These are phyloP conservation scores for Nettapus auritus DNA, from an alignment of 2,113 vertebrate species.

Conservation along the genomic window DNA sequence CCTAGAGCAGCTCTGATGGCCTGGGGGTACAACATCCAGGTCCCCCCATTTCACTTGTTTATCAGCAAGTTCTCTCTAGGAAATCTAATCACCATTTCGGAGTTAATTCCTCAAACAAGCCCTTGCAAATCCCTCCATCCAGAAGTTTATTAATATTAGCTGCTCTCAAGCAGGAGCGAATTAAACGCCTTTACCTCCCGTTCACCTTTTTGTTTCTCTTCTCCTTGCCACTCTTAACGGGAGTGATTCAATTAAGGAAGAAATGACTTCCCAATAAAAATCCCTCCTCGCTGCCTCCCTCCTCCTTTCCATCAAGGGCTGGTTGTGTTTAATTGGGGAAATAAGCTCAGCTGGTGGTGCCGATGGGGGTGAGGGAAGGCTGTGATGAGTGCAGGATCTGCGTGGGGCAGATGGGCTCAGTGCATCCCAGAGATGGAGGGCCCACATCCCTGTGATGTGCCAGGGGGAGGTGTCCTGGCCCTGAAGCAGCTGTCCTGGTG, in stretches of 20 bases:
- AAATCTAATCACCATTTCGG: conserved; percentile 26
- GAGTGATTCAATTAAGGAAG: conserved; percentile 73
- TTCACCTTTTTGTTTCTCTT: conserved; percentile 25
- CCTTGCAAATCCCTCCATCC: conserved; percentile 21
- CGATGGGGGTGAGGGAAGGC: neutral
- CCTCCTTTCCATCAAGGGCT: neutral
- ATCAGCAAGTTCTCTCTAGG: neutral
- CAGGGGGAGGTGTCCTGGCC: neutral
- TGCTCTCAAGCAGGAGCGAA: conserved; percentile 21
- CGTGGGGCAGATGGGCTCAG: neutral
- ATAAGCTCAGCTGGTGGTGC: neutral
- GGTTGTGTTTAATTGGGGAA: conserved; percentile 41
- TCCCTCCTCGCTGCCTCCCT: neutral
- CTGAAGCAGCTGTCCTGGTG: neutral
- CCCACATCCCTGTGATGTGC: neutral
- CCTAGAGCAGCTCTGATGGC: neutral
- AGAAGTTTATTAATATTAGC: conserved; percentile 56
- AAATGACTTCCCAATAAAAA: conserved; percentile 59
- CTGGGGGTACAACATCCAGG: neutral
- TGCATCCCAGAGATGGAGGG: neutral
- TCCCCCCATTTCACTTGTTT: neutral
- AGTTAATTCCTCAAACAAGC: conserved; percentile 32
- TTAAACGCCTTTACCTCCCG: neutral
- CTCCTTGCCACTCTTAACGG: conserved; percentile 18
- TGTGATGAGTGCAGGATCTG: too few species aligned